Conservation (phyloP, 2,113 vertebrate genomes). For the Polypterus senegalus region DNA sequence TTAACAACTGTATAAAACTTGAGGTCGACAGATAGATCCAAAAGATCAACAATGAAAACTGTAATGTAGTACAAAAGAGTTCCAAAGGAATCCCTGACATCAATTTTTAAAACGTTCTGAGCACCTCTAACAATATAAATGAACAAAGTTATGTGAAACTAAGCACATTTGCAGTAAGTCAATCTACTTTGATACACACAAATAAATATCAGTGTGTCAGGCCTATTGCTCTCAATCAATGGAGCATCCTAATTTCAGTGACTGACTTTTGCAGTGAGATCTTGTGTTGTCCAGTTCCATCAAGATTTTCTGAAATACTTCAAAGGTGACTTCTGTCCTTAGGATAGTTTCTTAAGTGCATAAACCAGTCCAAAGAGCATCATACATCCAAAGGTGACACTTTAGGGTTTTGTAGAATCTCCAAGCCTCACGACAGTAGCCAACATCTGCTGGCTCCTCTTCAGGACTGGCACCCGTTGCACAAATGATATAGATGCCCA, state of each 20-base stretch:
- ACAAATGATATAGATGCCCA: neutral
- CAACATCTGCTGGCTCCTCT: neutral
- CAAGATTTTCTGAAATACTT: neutral
- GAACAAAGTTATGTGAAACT: too few relatives aligned
- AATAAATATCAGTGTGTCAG: too few relatives aligned
- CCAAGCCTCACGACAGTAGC: neutral
- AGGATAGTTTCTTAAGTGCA: neutral
- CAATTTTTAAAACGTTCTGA: too few relatives aligned
- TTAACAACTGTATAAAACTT: too few relatives aligned
- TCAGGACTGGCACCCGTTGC: neutral
- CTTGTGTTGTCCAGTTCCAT: neutral
- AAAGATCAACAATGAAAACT: too few relatives aligned
- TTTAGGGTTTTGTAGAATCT: neutral
- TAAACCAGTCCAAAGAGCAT: neutral
- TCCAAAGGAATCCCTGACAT: too few relatives aligned
- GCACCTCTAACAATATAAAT: too few relatives aligned
- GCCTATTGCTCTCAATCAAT: too few relatives aligned
- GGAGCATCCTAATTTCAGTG: neutral
- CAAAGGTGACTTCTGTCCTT: slow-evolving; percentile 2
- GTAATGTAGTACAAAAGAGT: too few relatives aligned
- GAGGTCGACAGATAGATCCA: too few relatives aligned
- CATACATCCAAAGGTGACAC: neutral
- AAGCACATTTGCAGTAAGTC: too few relatives aligned
- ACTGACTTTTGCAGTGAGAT: neutral
- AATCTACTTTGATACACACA: too few relatives aligned